Percentiles rank a stretch among this genome's conserved stretches.
phyloP scores from a whole-genome alignment of 2,888 invertebrate species.

The Trilocha varians region DNA sequence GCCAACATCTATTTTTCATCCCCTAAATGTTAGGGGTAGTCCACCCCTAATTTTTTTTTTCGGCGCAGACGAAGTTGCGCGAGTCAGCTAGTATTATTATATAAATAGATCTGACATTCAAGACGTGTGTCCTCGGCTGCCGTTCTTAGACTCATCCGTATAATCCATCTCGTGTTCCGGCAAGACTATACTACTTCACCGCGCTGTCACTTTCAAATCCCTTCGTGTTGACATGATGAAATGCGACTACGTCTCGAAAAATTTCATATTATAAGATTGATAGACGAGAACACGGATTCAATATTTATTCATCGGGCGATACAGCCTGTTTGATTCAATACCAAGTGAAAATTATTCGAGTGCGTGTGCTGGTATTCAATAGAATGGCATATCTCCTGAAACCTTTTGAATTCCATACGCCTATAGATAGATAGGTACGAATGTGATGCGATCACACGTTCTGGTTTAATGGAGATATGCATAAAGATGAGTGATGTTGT shows the following conservation, averaged over 20 bases:
- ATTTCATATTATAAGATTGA: slow-evolving; percentile 40
- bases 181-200: slow-evolving; percentile 22
- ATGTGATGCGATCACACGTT: slow-evolving; percentile 4
- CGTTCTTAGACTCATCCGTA: too few relatives aligned
- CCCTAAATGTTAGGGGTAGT: too few relatives aligned
- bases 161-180: slow-evolving; percentile 22
- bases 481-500: background rate
- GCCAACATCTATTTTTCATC: too few relatives aligned
- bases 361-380: background rate
- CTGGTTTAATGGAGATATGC: background rate
- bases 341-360: slow-evolving; percentile 20
- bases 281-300: slow-evolving; percentile 27
- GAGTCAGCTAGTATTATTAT: too few relatives aligned
- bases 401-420: background rate
- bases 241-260: slow-evolving; percentile 30
- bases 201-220: slow-evolving; percentile 32
- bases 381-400: background rate
- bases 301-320: slow-evolving; percentile 31
- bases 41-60: too few relatives aligned
- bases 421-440: background rate
- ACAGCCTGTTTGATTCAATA: slow-evolving; percentile 22
- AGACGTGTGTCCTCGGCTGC: too few relatives aligned
- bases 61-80: too few relatives aligned
- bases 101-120: too few relatives aligned
- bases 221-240: slow-evolving; percentile 26